Percentiles rank a stretch among this genome's conserved stretches.
These are phyloP conservation scores for Littorina saxatilis DNA, from an alignment of 1,140 invertebrate genomes.

Conservation along the genomic window DNA sequence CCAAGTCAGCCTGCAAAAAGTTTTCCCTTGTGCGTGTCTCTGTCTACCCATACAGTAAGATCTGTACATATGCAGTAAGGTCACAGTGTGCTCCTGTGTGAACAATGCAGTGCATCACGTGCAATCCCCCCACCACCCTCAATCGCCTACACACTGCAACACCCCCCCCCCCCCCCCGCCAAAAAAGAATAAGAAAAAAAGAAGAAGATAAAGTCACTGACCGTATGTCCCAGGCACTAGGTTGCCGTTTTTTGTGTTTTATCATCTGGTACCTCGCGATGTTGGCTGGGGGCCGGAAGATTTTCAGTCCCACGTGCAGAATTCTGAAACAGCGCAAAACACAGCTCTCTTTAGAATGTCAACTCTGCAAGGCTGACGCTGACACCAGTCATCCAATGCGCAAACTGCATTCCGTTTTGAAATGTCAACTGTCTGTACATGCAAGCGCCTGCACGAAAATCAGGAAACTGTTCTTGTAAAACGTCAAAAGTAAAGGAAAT, in stretches of 20 bases:
- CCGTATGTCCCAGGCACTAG: conserved; percentile 73
- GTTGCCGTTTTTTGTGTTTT: conserved; percentile 72
- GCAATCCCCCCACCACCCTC: no score
- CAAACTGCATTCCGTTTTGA: not conserved
- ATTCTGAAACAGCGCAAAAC: conserved; percentile 65
- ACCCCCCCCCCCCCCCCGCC: no score
- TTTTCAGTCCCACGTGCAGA: conserved; percentile 70
- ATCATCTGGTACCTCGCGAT: conserved; percentile 74
- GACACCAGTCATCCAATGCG: no score
- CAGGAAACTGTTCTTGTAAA: not conserved
- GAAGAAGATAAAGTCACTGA: conserved; percentile 47
- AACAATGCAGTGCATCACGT: no score
- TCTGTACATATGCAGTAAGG: no score
- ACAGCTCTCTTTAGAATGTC: not conserved
- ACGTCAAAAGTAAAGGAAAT: not conserved
- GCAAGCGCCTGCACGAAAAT: not conserved
- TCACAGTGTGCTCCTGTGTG: no score
- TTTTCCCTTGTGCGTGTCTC: no score
- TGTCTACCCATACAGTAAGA: no score
- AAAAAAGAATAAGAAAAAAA: not conserved
- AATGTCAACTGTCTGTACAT: not conserved
- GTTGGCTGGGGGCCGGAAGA: conserved; percentile 65
- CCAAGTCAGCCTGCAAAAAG: no score
- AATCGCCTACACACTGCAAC: no score
- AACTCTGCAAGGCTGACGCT: no score